phyloP scores from a whole-genome alignment of 35 echinoderm and acorn worm genomes.

The Ptychodera flava region DNA sequence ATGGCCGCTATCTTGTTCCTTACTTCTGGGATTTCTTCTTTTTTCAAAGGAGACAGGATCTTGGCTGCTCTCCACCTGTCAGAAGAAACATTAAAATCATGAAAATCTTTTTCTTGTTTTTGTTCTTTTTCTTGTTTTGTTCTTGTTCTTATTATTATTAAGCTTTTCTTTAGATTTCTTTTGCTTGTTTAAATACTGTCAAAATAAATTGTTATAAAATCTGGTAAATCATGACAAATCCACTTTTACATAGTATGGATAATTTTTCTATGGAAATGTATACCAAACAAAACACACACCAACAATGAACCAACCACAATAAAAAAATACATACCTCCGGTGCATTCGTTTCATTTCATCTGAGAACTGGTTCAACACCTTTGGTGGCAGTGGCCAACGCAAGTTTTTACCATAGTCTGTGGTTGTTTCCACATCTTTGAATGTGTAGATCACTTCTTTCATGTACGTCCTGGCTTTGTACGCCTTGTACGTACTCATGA shows the following conservation, averaged over 20 bases:
- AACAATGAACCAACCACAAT: not conserved
- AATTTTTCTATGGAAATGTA: no score
- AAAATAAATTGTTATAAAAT: no score
- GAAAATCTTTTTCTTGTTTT: no score
- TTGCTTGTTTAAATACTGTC: no score
- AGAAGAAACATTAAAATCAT: no score
- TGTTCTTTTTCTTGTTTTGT: no score
- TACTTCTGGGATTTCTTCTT: constrained; percentile 60
- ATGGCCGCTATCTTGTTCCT: constrained; percentile 70
- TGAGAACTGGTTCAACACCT: constrained; percentile 32
- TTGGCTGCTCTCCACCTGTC: constrained; percentile 38
- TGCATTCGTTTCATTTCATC: constrained; percentile 62
- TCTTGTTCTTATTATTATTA: no score
- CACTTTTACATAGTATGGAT: no score
- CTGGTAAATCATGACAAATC: no score
- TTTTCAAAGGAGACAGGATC: constrained; percentile 38
- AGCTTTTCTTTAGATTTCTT: no score
- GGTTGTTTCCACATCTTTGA: constrained; percentile 54
- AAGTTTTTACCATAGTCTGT: constrained; percentile 66
- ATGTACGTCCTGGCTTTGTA: constrained; percentile 66
- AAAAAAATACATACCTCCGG: constrained; percentile 37
- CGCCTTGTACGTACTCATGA: constrained; percentile 71
- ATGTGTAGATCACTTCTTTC: constrained; percentile 54
- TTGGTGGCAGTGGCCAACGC: constrained; percentile 73
- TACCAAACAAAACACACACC: no score